These are phyloP conservation scores for Antigone vipio DNA, from an alignment of 2,113 vertebrate genomes.

Conservation along the genomic window DNA sequence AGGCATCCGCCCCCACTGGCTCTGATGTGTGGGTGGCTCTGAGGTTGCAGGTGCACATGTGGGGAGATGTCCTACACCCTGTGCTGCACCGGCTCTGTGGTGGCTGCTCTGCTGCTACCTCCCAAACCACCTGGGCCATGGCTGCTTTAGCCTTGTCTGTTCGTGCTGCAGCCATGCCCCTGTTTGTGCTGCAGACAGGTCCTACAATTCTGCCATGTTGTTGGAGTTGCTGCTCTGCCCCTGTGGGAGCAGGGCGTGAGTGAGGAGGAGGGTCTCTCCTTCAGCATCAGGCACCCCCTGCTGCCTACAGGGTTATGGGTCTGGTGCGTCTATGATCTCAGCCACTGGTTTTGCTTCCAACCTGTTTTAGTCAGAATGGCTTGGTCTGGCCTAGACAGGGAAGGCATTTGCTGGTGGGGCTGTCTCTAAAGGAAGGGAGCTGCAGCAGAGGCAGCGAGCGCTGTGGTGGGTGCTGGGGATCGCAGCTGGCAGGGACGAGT, in stretches of 20 bases:
- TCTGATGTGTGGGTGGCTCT: neutral
- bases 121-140: rapidly evolving
- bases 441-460: rapidly evolving
- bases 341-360: neutral
- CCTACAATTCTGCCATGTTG: rapidly evolving
- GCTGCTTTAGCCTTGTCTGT: neutral
- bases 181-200: neutral
- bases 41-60: neutral
- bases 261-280: neutral
- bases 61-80: neutral
- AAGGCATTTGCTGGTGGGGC: neutral
- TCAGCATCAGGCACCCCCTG: neutral
- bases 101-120: neutral
- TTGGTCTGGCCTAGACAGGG: neutral
- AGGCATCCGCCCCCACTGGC: rapidly evolving
- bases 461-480: neutral
- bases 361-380: neutral
- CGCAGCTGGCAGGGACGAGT: neutral
- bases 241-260: rapidly evolving
- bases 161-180: neutral
- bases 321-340: neutral
- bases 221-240: neutral
- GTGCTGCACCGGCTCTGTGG: neutral
- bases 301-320: neutral
- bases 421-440: neutral